Evolutionary conservation across 2,888 invertebrate genomes (phyloP).

Genomic region (Callimorpha dominula): DNA sequence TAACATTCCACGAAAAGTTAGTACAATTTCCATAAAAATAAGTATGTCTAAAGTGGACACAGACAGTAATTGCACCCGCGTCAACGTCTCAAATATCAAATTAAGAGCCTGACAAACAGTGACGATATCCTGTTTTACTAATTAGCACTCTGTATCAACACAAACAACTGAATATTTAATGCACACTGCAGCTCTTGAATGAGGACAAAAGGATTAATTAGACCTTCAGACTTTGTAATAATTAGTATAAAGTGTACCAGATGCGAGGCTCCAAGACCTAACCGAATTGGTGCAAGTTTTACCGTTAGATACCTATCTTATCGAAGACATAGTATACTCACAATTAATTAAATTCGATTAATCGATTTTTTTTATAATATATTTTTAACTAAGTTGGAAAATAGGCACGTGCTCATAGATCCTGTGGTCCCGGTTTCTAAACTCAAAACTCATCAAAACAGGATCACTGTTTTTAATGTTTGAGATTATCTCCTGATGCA

Average conservation of each 20-base stretch:
- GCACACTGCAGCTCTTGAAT: background rate
- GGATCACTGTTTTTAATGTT: too few relatives aligned
- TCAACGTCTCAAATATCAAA: slow-evolving; percentile 66
- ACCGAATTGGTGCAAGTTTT: background rate
- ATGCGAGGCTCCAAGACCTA: background rate
- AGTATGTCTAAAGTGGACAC: slow-evolving; percentile 25
- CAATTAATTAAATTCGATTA: background rate
- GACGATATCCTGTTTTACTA: slow-evolving; percentile 59
- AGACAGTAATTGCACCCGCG: slow-evolving; percentile 38
- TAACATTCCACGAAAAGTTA: too few relatives aligned
- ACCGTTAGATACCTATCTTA: background rate
- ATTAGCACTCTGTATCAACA: slow-evolving; percentile 53
- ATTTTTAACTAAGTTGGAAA: background rate
- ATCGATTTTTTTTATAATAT: too few relatives aligned
- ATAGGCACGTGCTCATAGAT: background rate
- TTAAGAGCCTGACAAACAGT: slow-evolving; percentile 69
- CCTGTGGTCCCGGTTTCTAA: too few relatives aligned
- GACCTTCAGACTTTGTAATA: background rate
- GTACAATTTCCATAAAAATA: background rate
- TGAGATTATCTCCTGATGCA: too few relatives aligned
- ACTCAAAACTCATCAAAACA: too few relatives aligned
- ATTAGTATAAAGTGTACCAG: background rate
- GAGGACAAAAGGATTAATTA: background rate
- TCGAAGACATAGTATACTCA: background rate
- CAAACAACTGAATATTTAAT: slow-evolving; percentile 26